Evolutionary conservation across 1,140 invertebrate genomes (phyloP).

Genomic region (Tetramorium alpestre): DNA sequence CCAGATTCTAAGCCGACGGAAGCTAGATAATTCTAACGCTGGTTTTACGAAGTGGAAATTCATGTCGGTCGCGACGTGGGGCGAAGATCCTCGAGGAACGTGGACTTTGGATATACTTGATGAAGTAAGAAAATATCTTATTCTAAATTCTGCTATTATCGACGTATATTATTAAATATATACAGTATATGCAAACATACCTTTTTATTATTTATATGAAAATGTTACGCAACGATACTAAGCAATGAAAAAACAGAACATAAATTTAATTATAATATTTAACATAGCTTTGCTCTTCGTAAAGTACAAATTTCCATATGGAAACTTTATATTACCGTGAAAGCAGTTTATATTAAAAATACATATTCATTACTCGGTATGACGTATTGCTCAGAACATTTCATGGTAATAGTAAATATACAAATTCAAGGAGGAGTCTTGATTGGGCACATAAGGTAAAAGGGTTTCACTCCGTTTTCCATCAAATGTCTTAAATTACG

Average conservation of each 20-base stretch:
- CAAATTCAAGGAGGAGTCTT: neutral
- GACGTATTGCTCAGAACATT: neutral
- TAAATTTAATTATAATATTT: neutral
- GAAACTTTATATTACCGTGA: neutral
- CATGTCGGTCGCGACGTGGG: conserved; percentile 97
- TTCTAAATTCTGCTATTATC: neutral
- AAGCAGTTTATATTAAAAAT: neutral
- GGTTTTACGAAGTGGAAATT: conserved; percentile 95
- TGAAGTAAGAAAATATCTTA: conserved; percentile 82
- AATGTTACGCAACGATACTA: neutral
- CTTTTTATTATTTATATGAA: neutral
- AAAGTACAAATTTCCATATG: neutral
- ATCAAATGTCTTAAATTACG: conserved; percentile 7
- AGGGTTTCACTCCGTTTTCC: neutral
- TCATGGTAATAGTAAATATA: conserved; percentile 4
- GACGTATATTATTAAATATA: neutral
- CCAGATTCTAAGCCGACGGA: conserved; percentile 89
- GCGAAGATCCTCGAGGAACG: conserved; percentile 91
- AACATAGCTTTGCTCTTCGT: neutral
- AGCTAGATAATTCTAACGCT: conserved; percentile 89
- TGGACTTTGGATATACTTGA: conserved; percentile 91
- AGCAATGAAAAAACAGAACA: neutral
- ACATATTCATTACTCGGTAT: neutral
- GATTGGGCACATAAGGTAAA: neutral
- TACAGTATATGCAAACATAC: too few relatives aligned